A percentile compares a stretch with the other conserved stretches of the same genome.
Evolutionary conservation across 2,888 invertebrate genomes (phyloP).

Genomic region (Agrotis segetum): DNA sequence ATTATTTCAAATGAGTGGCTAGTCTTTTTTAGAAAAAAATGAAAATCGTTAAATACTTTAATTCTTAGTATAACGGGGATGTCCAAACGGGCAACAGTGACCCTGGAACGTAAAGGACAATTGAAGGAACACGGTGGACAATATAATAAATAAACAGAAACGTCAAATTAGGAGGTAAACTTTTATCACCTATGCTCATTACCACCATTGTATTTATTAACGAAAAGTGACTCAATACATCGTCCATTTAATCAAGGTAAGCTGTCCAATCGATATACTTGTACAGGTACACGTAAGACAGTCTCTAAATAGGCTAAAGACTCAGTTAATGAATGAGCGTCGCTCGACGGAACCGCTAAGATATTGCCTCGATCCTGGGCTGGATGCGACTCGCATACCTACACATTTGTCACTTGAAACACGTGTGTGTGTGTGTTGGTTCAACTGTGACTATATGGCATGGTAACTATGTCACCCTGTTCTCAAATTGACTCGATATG

Average conservation of each 20-base stretch:
- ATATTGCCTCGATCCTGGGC: slow-evolving; percentile 52
- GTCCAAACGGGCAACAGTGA: too few species aligned
- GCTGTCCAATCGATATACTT: slow-evolving; percentile 14
- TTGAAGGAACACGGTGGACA: too few species aligned
- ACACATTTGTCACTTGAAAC: slow-evolving; percentile 50
- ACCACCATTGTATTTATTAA: too few species aligned
- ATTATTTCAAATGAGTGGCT: neutral
- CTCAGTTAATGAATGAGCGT: slow-evolving; percentile 57
- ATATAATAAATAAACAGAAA: too few species aligned
- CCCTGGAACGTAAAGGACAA: too few species aligned
- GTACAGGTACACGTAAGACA: slow-evolving; percentile 27
- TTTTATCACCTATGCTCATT: too few species aligned
- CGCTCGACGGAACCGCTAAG: slow-evolving; percentile 51
- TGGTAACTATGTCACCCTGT: neutral
- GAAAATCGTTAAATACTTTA: neutral
- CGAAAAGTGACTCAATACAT: neutral
- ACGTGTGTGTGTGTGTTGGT: neutral
- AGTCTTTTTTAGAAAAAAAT: neutral
- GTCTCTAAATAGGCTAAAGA: slow-evolving; percentile 35
- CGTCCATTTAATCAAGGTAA: slow-evolving; percentile 8
- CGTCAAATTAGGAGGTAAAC: too few species aligned
- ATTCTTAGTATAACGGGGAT: too few species aligned
- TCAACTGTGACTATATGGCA: neutral
- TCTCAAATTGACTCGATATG: neutral
- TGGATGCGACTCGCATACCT: slow-evolving; percentile 26